phyloP scores from a whole-genome alignment of 1,140 invertebrate genomes.

The Phocides pigmalion region DNA sequence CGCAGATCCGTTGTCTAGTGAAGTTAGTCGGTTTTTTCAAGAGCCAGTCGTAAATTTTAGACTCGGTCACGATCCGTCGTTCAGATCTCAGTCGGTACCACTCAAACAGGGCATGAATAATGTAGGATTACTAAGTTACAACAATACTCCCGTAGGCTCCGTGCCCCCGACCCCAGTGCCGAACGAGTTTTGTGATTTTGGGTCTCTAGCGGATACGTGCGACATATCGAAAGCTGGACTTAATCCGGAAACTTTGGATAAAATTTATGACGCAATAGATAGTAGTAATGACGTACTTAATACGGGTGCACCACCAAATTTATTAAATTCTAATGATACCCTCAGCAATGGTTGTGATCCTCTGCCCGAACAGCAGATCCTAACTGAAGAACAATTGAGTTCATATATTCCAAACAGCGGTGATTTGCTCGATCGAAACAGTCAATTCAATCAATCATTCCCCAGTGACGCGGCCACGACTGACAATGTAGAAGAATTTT shows the following conservation, averaged over 20 bases:
- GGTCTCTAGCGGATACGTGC: slow-evolving; percentile 82
- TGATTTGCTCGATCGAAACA: slow-evolving; percentile 57
- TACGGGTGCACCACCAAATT: slow-evolving; percentile 48
- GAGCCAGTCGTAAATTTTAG: slow-evolving; percentile 65
- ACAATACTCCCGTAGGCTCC: slow-evolving; percentile 86
- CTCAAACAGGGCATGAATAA: slow-evolving; percentile 84
- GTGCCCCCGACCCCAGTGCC: slow-evolving; percentile 88
- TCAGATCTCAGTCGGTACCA: slow-evolving; percentile 90
- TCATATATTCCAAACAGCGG: slow-evolving; percentile 59
- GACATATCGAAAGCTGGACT: slow-evolving; percentile 82
- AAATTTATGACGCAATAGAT: slow-evolving; percentile 82
- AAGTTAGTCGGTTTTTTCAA: slow-evolving; percentile 84
- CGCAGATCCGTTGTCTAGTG: slow-evolving; percentile 78
- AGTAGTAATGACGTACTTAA: slow-evolving; percentile 77
- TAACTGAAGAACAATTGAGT: slow-evolving; percentile 64
- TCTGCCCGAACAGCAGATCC: slow-evolving; percentile 61
- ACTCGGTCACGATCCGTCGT: slow-evolving; percentile 65
- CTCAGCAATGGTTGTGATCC: slow-evolving; percentile 69
- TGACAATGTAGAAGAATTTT: slow-evolving; percentile 70
- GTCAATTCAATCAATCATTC: slow-evolving; percentile 65
- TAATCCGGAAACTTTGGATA: slow-evolving; percentile 80
- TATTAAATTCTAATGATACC: slow-evolving; percentile 59
- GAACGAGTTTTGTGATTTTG: slow-evolving; percentile 88
- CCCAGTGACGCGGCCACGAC: slow-evolving; percentile 49
- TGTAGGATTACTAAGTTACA: slow-evolving; percentile 72